Percentiles rank a stretch among this genome's conserved stretches.
These are phyloP conservation scores for Cetonia aurata DNA, from an alignment of 2,888 invertebrate genomes.

Conservation along the genomic window DNA sequence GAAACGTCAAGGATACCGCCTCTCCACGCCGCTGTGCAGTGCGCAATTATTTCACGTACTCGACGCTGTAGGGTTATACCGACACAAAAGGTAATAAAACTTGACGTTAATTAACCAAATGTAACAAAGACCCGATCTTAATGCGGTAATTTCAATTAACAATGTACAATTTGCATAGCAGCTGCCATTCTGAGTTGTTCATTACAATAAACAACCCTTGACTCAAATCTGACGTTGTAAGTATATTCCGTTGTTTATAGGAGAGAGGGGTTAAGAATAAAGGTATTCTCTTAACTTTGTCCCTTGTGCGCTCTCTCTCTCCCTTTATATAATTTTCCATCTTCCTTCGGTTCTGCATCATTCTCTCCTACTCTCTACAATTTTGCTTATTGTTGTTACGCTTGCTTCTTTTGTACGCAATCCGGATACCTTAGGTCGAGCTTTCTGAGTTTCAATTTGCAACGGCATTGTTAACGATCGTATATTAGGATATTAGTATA, in stretches of 20 bases:
- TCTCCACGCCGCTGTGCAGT: constrained; percentile 28
- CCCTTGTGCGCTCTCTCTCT: background rate
- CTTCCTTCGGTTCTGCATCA: no score
- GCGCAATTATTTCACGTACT: constrained; percentile 38
- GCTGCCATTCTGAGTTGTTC: constrained; percentile 54
- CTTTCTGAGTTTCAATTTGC: background rate
- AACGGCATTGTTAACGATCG: no score
- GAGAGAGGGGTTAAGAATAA: constrained; percentile 27
- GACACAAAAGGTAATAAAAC: constrained; percentile 49
- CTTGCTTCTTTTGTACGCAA: background rate
- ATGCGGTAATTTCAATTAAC: constrained; percentile 58
- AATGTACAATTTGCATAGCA: constrained; percentile 53
- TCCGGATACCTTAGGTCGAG: constrained; percentile 8
- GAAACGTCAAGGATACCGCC: constrained; percentile 33
- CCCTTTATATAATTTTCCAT: background rate
- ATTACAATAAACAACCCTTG: constrained; percentile 57
- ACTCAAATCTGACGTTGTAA: constrained; percentile 53
- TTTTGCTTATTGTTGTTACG: background rate
- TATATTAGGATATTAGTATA: no score
- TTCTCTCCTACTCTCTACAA: background rate
- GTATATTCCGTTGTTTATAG: constrained; percentile 37
- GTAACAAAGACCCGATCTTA: constrained; percentile 55
- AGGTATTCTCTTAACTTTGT: background rate
- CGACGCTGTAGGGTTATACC: constrained; percentile 27
- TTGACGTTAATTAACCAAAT: constrained; percentile 54